Evolutionary conservation across 2,113 vertebrate species (phyloP), one percentile per base, ranked within the genome.

Genomic region (Carassius gibelio): DNA sequence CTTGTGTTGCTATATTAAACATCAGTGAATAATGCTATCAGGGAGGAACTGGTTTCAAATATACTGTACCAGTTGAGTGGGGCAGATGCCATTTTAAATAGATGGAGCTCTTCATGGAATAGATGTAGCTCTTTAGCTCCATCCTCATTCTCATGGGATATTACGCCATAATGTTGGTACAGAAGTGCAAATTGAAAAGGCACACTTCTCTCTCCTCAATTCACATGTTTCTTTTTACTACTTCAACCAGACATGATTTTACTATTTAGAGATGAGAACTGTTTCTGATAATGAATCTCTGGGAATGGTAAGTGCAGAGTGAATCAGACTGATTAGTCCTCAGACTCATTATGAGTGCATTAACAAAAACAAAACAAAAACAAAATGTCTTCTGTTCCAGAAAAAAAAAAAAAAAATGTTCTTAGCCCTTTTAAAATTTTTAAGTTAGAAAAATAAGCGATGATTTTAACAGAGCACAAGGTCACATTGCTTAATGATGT

Each of bases 151-250:
- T 30, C 78, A 81, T 81, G 61, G 38, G 15, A 48, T 64, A 81
- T 80, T 80, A 48, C 6, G 4, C 9, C 30, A 38, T 79, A 19
- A 7, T 42, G 7, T 30, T 64, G n/a, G 36, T 64, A 30, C 2
- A 23, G n/a, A 17, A 81, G 38, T 81, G 78, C 59, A 66, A 48
- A 81, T 81, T 81, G 38, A 81, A 81, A 81, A 66, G 8, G 38
- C 78, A 26, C 78, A 26, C 8, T 66, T 5, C 17, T 14, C 78
- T 64, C 38, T 66, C n/a, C 19, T 14, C 4, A 14, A 80, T 64
- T 64, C n/a, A 4, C 14, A 26, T n/a, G 21, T 14, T 81, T 42
- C 38, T 81, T 64, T 13, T 81, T 59, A 81, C 34, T 84, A 75
- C 23, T n/a, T 62, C 55, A 75, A 30, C 21, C 57, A 84, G 57